Percentiles rank a stretch among this genome's conserved stretches.
These are phyloP conservation scores for Discoglossus pictus DNA, from an alignment of 2,797 vertebrate genomes.

Conservation along the genomic window DNA sequence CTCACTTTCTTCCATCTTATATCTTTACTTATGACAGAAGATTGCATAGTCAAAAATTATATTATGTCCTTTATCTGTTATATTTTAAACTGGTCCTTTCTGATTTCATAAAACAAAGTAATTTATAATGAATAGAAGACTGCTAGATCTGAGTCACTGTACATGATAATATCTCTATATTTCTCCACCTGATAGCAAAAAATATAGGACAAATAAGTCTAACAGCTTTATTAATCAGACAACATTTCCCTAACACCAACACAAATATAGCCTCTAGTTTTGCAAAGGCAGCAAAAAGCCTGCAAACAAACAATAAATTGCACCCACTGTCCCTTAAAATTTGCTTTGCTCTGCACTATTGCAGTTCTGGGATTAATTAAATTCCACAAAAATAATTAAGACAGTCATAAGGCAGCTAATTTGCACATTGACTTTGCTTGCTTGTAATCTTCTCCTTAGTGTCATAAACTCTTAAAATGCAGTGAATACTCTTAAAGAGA, in stretches of 20 bases:
- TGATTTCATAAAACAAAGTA: too few relatives aligned
- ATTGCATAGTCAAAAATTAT: too few relatives aligned
- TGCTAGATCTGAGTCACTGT: too few relatives aligned
- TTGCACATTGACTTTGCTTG: slow-evolving; percentile 49
- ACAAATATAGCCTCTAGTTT: slow-evolving; percentile 26
- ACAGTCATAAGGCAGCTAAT: slow-evolving; percentile 49
- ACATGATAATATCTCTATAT: too few relatives aligned
- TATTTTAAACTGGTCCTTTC: too few relatives aligned
- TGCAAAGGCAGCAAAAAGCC: slow-evolving; percentile 42
- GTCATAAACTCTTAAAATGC: slow-evolving; percentile 43
- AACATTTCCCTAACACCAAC: slow-evolving; percentile 25
- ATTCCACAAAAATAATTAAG: slow-evolving; percentile 51
- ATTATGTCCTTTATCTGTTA: too few relatives aligned
- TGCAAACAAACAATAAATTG: slow-evolving; percentile 46
- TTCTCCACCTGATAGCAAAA: too few relatives aligned
- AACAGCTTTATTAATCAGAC: slow-evolving; percentile 42
- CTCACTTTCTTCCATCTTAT: too few relatives aligned
- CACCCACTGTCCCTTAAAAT: slow-evolving; percentile 48
- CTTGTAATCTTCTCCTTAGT: slow-evolving; percentile 44
- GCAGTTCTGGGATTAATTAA: slow-evolving; percentile 50
- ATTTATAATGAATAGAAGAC: too few relatives aligned
- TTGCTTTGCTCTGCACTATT: slow-evolving; percentile 48
- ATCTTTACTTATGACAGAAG: too few relatives aligned
- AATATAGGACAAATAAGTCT: too few relatives aligned
- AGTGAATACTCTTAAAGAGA: slow-evolving; percentile 27